Evolutionary conservation across 2,888 invertebrate genomes (phyloP).

Genomic region (Adelognathus sp.): DNA sequence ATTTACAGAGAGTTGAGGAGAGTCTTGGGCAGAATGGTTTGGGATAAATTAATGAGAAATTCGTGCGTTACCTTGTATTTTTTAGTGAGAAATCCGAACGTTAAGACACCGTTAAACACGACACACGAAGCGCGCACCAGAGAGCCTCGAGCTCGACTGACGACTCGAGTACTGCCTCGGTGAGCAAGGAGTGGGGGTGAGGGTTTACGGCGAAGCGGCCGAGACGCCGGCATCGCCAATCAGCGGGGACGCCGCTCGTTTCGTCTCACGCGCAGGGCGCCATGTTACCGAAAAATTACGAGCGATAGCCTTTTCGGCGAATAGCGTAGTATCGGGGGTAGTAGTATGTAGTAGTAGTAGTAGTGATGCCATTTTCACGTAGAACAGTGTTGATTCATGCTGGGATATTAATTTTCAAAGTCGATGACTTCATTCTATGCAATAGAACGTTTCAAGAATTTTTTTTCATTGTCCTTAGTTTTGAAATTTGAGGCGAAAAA

Average conservation of each 20-base stretch:
- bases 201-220: constrained; percentile 58
- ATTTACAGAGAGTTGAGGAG: too few relatives aligned
- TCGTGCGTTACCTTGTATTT: constrained; percentile 68
- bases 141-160: constrained; percentile 75
- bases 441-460: too few relatives aligned
- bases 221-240: constrained; percentile 32
- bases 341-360: too few relatives aligned
- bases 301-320: neutral
- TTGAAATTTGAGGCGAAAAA: too few relatives aligned
- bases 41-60: too few relatives aligned
- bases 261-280: too few relatives aligned
- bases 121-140: constrained; percentile 64
- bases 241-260: constrained; percentile 28
- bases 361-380: neutral
- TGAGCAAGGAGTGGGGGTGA: constrained; percentile 25
- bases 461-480: too few relatives aligned
- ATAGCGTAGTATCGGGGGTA: neutral
- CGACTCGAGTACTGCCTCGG: constrained; percentile 17
- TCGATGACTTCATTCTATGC: too few relatives aligned
- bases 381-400: too few relatives aligned
- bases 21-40: too few relatives aligned
- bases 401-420: too few relatives aligned
- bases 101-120: constrained; percentile 60
- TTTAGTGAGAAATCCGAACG: constrained; percentile 66
- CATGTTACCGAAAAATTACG: constrained; percentile 29